These are phyloP conservation scores for Wiebesia pumilae DNA, from an alignment of 1,140 invertebrate species.

Conservation along the genomic window DNA sequence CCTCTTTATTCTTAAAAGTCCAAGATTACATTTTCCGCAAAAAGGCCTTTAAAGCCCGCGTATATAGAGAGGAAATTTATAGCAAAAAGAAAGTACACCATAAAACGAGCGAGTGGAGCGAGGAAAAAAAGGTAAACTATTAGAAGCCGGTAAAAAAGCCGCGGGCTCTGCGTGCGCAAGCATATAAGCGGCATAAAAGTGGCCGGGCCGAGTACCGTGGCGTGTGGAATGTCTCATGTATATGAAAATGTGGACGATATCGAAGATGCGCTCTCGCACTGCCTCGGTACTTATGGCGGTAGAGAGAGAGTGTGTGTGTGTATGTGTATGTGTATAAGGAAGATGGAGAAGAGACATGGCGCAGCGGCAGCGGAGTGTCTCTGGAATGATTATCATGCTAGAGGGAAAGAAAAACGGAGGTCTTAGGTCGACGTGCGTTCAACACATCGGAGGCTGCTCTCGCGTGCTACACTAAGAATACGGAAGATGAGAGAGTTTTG, in stretches of 20 bases:
- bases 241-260: slow-evolving; percentile 52
- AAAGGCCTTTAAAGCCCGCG: not conserved
- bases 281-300: not conserved
- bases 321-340: too few species aligned
- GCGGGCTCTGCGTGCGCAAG: slow-evolving; percentile 2
- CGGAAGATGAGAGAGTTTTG: slow-evolving; percentile 17
- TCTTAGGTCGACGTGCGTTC: slow-evolving; percentile 47
- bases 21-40: slow-evolving; percentile 35
- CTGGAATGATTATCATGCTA: slow-evolving; percentile 51
- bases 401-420: slow-evolving; percentile 48
- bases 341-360: not conserved
- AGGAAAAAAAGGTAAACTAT: slow-evolving; percentile 29
- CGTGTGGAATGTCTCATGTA: slow-evolving; percentile 51
- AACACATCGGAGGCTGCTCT: not conserved
- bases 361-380: slow-evolving; percentile 22
- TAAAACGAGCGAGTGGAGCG: slow-evolving; percentile 15
- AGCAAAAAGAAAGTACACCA: slow-evolving; percentile 43
- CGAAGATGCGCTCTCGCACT: slow-evolving; percentile 19
- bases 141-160: slow-evolving; percentile 21
- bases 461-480: not conserved
- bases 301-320: too few species aligned
- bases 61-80: slow-evolving; percentile 39
- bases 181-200: slow-evolving; percentile 34
- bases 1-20: slow-evolving; percentile 5
- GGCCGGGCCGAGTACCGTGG: not conserved